phyloP scores from a whole-genome alignment of 2,888 invertebrate genomes.

The Mythimna ferrago region DNA sequence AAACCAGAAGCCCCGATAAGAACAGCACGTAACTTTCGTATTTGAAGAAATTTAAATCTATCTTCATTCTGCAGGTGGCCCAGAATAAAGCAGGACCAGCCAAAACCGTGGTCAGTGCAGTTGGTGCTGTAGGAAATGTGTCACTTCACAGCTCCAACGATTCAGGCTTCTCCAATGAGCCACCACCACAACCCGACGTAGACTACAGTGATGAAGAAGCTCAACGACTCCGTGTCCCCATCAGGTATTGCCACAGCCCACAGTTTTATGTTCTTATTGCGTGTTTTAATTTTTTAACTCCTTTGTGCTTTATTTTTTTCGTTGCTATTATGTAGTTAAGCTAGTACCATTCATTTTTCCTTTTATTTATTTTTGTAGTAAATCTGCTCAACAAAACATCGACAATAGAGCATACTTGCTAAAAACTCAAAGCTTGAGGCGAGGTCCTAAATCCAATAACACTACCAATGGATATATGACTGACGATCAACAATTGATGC shows the following conservation, averaged over 20 bases:
- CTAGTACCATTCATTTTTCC: constrained; percentile 71
- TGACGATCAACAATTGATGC: constrained; percentile 89
- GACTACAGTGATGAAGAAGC: constrained; percentile 98
- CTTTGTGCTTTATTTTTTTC: constrained; percentile 70
- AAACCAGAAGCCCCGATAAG: not conserved
- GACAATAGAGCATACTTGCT: constrained; percentile 84
- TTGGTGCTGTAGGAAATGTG: constrained; percentile 92
- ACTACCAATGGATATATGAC: constrained; percentile 88
- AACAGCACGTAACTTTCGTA: no score
- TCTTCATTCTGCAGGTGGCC: constrained; percentile 73
- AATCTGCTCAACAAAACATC: constrained; percentile 81
- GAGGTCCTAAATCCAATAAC: constrained; percentile 81
- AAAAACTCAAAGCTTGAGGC: constrained; percentile 88
- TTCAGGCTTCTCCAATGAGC: constrained; percentile 97
- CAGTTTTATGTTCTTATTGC: not conserved
- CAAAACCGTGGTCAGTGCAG: constrained; percentile 86
- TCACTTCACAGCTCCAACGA: constrained; percentile 97
- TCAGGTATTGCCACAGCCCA: constrained; percentile 87
- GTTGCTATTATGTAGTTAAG: constrained; percentile 73
- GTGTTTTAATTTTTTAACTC: constrained; percentile 25
- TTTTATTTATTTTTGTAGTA: constrained; percentile 84
- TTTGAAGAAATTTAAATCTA: not conserved
- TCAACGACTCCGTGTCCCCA: constrained; percentile 91
- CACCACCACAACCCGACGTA: constrained; percentile 96
- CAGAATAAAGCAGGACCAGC: constrained; percentile 87